These are phyloP conservation scores for Ibidorhyncha struthersii DNA, from an alignment of 2,113 vertebrate species.

Conservation along the genomic window DNA sequence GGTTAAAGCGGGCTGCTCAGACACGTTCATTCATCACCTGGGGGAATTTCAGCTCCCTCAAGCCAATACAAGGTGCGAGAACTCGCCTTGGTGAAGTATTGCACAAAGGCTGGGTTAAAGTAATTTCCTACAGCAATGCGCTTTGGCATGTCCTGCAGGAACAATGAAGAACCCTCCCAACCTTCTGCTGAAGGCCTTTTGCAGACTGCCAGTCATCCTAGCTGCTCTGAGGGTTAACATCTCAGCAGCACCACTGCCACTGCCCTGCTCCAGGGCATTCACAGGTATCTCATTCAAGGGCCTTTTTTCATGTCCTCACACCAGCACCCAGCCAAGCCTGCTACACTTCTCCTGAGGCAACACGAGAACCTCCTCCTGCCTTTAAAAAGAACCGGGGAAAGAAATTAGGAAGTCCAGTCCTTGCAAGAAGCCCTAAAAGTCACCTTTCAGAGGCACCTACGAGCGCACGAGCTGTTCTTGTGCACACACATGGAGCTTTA, in stretches of 20 bases:
- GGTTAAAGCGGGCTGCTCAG: neutral
- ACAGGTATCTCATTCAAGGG: neutral
- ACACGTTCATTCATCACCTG: neutral
- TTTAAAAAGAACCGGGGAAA: neutral
- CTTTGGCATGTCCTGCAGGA: neutral
- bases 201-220: neutral
- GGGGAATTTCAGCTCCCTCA: neutral
- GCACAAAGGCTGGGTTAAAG: neutral
- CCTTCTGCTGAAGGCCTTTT: neutral
- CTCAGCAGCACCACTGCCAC: neutral
- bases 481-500: neutral
- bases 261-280: neutral
- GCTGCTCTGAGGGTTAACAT: neutral
- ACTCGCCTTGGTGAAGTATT: neutral
- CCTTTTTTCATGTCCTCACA: neutral
- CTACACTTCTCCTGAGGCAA: neutral
- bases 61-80: neutral
- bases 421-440: neutral
- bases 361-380: neutral
- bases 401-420: neutral
- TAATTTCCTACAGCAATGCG: neutral
- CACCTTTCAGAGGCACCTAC: neutral
- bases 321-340: neutral
- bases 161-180: neutral
- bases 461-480: neutral